Conservation (phyloP, 2,797 vertebrate genomes). For the Arctocebus calabarensis region DNA sequence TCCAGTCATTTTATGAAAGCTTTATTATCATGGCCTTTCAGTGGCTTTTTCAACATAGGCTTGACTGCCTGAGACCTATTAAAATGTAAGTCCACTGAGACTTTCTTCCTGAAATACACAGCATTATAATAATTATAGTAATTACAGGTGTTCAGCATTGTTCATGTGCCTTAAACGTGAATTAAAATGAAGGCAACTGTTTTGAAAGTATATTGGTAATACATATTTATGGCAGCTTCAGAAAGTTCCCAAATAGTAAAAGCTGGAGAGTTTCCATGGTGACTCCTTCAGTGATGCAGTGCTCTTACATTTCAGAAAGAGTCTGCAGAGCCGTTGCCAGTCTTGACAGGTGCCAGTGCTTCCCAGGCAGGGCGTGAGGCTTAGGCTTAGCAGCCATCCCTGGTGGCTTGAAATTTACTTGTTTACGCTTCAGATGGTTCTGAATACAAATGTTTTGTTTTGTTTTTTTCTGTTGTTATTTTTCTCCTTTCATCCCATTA, state of each 20-base stretch:
- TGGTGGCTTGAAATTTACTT: background rate
- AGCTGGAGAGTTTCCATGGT: background rate
- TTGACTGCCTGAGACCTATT: background rate
- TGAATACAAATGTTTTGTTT: slow-evolving; percentile 16
- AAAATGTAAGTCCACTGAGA: background rate
- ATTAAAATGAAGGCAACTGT: background rate
- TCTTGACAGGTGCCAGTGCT: background rate
- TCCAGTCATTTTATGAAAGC: background rate
- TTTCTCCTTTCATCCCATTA: slow-evolving; percentile 8
- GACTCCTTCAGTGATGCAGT: background rate
- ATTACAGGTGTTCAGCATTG: background rate
- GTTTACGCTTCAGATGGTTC: slow-evolving; percentile 23
- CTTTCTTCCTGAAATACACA: background rate
- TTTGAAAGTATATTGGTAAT: slow-evolving; percentile 18
- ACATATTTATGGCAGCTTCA: slow-evolving; percentile 46
- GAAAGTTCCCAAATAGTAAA: background rate
- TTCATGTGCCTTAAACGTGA: background rate
- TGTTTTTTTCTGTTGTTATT: background rate
- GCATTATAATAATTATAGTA: background rate
- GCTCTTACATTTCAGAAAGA: background rate
- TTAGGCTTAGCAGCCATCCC: background rate
- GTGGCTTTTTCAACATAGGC: background rate
- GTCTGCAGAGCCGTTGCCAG: background rate
- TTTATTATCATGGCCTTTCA: slow-evolving; percentile 35
- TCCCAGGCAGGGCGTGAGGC: background rate